Conservation (phyloP, 2,888 invertebrate species). For the Pecten maximus region DNA sequence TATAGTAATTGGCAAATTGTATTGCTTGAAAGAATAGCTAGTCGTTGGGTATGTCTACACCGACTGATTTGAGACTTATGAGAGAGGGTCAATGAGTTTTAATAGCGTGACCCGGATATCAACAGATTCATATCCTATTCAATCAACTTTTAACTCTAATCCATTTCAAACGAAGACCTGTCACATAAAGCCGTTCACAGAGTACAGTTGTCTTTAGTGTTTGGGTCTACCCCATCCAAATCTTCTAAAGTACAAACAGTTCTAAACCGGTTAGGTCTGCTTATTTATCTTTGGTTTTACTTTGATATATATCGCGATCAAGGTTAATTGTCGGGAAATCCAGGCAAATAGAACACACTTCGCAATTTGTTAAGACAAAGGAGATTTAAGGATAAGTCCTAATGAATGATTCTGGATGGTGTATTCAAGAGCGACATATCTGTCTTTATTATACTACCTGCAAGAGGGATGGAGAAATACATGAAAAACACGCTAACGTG, state of each 20-base stretch:
- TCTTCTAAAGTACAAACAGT: conserved; percentile 14
- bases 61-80: background rate
- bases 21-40: background rate
- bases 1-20: background rate
- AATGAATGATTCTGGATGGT: background rate
- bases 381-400: background rate
- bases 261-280: background rate
- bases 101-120: background rate
- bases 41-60: background rate
- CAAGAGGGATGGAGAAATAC: conserved; percentile 1
- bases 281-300: background rate
- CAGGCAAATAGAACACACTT: background rate
- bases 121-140: background rate
- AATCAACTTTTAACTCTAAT: conserved; percentile 3
- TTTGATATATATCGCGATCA: background rate
- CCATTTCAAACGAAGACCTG: background rate
- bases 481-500: background rate
- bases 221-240: background rate
- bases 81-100: conserved; percentile 13
- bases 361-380: background rate
- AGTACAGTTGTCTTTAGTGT: background rate
- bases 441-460: background rate
- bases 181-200: background rate
- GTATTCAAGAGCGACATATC: background rate
- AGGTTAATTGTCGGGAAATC: background rate